Percentiles rank a stretch among this genome's conserved stretches.
These are phyloP conservation scores for Lepidocyrtoides sp. DNA, from an alignment of 2,888 invertebrate genomes.

Conservation along the genomic window DNA sequence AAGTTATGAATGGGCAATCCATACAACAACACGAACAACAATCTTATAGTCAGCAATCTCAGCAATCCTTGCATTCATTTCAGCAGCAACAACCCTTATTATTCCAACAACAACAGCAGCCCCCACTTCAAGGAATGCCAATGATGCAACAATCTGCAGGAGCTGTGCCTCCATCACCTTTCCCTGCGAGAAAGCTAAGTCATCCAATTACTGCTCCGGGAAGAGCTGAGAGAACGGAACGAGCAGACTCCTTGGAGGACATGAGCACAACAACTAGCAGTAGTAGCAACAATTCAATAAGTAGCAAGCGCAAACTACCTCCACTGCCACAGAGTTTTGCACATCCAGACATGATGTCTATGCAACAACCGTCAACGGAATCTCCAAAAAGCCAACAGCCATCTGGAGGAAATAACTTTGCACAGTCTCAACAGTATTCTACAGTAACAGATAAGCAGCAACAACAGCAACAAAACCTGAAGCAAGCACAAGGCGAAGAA, in stretches of 20 bases:
- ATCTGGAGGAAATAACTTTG: constrained; percentile 55
- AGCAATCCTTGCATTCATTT: not conserved
- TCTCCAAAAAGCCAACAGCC: constrained; percentile 9
- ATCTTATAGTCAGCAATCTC: not conserved
- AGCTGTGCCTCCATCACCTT: constrained; percentile 83
- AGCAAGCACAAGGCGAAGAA: constrained; percentile 8
- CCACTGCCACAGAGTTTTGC: constrained; percentile 82
- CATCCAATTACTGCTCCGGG: constrained; percentile 72
- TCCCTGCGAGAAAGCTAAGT: constrained; percentile 81
- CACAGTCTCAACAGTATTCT: constrained; percentile 73
- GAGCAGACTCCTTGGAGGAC: constrained; percentile 82
- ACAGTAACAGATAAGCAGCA: constrained; percentile 49
- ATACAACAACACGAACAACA: constrained; percentile 38
- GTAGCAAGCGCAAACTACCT: constrained; percentile 83
- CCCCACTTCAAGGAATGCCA: constrained; percentile 7
- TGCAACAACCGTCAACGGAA: constrained; percentile 54
- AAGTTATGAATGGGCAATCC: constrained; percentile 46
- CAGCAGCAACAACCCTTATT: not conserved
- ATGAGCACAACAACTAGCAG: constrained; percentile 77
- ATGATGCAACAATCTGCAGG: constrained; percentile 30
- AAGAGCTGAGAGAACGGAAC: constrained; percentile 82
- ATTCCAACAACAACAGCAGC: not conserved
- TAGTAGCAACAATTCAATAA: constrained; percentile 78
- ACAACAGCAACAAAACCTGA: constrained; percentile 16
- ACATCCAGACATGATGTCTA: constrained; percentile 75